Percentiles rank a stretch among this genome's conserved stretches.
Evolutionary conservation across 2,888 invertebrate genomes (phyloP).

Genomic region (Cosmopolites sordidus): DNA sequence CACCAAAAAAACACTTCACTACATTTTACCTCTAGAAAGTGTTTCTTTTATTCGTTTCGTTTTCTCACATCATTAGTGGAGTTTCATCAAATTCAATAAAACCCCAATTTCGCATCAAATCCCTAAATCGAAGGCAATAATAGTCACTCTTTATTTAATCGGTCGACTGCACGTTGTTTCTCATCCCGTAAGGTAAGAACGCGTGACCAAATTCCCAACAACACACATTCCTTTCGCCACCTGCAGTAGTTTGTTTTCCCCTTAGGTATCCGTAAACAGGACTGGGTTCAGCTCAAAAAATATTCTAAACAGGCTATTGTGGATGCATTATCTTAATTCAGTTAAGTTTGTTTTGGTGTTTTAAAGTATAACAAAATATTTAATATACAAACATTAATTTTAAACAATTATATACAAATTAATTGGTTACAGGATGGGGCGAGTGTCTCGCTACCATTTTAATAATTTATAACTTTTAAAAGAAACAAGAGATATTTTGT

Average conservation of each 20-base stretch:
- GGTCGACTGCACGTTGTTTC: conserved; percentile 32
- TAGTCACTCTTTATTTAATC: conserved; percentile 30
- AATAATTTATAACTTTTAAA: too few relatives aligned
- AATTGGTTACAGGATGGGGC: too few relatives aligned
- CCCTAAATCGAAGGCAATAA: conserved; percentile 19
- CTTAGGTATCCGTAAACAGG: background rate
- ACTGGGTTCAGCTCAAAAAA: background rate
- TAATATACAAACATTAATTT: too few relatives aligned
- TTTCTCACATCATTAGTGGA: conserved; percentile 13
- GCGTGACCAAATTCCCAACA: conserved; percentile 44
- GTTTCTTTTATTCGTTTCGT: background rate
- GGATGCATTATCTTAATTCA: too few relatives aligned
- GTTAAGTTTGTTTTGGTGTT: too few relatives aligned
- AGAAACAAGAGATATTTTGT: too few relatives aligned
- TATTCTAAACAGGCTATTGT: too few relatives aligned
- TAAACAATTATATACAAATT: too few relatives aligned
- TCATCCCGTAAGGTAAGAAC: conserved; percentile 34
- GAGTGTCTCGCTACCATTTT: too few relatives aligned
- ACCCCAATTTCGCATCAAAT: conserved; percentile 19
- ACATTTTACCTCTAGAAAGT: background rate
- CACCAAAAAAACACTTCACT: too few relatives aligned
- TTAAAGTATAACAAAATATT: too few relatives aligned
- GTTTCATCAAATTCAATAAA: conserved; percentile 17
- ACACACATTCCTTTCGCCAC: conserved; percentile 37
- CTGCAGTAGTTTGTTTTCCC: conserved; percentile 36